phyloP scores from a whole-genome alignment of 2,797 vertebrate genomes.

The Astyanax mexicanus region DNA sequence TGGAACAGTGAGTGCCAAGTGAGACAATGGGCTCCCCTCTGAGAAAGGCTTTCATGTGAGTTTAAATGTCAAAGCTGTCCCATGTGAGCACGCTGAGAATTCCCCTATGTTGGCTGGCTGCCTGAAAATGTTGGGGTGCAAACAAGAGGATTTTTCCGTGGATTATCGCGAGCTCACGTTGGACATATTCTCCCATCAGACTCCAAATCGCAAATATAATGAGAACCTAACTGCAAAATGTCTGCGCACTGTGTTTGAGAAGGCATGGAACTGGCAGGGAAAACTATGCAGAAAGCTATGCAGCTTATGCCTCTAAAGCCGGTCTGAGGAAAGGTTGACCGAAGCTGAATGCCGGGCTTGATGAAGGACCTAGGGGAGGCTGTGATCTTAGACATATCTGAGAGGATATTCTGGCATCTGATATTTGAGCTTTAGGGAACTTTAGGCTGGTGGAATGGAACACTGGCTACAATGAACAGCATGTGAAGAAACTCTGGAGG shows the following conservation, averaged over 20 bases:
- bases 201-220: slow-evolving; percentile 34
- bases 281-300: slow-evolving; percentile 26
- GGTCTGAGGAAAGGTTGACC: slow-evolving; percentile 8
- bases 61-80: slow-evolving; percentile 52
- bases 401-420: slow-evolving; percentile 46
- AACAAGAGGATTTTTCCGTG: slow-evolving; percentile 34
- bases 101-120: slow-evolving; percentile 45
- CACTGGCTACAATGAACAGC: slow-evolving; percentile 55
- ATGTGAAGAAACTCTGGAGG: slow-evolving; percentile 47
- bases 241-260: background rate
- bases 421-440: slow-evolving; percentile 57
- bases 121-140: slow-evolving; percentile 46
- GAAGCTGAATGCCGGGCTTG: slow-evolving; percentile 40
- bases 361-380: slow-evolving; percentile 12
- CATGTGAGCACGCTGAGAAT: slow-evolving; percentile 46
- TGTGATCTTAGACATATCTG: slow-evolving; percentile 43
- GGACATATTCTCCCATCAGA: slow-evolving; percentile 28
- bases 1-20: slow-evolving; percentile 6
- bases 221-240: background rate
- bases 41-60: slow-evolving; percentile 41
- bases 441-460: slow-evolving; percentile 53
- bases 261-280: slow-evolving; percentile 23
- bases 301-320: background rate
- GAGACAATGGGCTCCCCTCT: slow-evolving; percentile 45
- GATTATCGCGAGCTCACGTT: slow-evolving; percentile 39